Base-by-base conservation (phyloP, 2,113 vertebrate species). In the Nyctibius bracteatus region DNA sequence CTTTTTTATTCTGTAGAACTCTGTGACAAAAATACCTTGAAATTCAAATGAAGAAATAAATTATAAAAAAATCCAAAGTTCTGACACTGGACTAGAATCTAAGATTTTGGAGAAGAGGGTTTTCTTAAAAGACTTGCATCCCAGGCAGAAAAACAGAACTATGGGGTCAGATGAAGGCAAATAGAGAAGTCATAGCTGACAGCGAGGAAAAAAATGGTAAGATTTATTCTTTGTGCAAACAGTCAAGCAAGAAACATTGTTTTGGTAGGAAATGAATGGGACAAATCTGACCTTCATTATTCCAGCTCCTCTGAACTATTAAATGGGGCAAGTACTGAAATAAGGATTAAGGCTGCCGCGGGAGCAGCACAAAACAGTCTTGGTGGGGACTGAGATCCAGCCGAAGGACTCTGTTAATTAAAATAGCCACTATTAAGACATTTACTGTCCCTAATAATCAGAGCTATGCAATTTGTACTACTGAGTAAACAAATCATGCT, bases 351-450 rank as follows among this genome's bases (percentile, higher is more conserved):
- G 47, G 75, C 51, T 93, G 86, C 43, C 88, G 84, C 35, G 92
- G 90, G 39, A 86, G 88, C 80, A 90, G 72, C 65, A 86, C 58
- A 96, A 86, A 95, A 72, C 28, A 84, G n/a, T 57, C 65, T 91
- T 84, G 81, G 51, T 59, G 18, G 61, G 75, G 47, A 81, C 70
- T 81, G 49, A 93, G 49, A 81, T 92, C 39, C 65, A 95, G 68
- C 83, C 7, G 0, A 72, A 95, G 72, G 73, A 89, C 65, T 90
- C 61, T 92, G 62, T 66, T 96, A 91, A 96, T 97, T 95, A 93
- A 92, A 96, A 94, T 88, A 94, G 65, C 88, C 96, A 86, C 82
- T 96, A 86, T 94, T 96, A 97, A 85, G 82, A 84, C 95, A 96
- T 96, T 96, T 94, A 92, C 88, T 94, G 61, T 81, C 82, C 47